Evolutionary conservation across 2,888 invertebrate genomes (phyloP).

Genomic region (Drosophila kuntzei): DNA sequence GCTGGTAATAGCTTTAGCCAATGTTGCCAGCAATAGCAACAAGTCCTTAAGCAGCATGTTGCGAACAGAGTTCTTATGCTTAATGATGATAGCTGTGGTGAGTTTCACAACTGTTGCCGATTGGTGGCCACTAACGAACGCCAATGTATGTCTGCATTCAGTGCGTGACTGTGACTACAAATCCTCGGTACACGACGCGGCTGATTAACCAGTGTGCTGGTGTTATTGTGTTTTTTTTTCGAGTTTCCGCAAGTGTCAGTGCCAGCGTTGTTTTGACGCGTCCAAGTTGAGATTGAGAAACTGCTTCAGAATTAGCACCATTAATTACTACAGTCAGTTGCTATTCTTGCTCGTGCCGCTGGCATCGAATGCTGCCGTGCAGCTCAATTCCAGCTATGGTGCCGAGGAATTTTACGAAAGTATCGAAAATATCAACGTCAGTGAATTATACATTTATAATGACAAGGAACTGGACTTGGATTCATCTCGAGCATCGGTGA

Average conservation of each 20-base stretch:
- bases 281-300: slow-evolving; percentile 22
- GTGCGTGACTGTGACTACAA: slow-evolving; percentile 63
- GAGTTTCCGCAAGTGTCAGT: slow-evolving; percentile 37
- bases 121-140: slow-evolving; percentile 21
- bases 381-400: slow-evolving; percentile 58
- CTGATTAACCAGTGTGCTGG: slow-evolving; percentile 24
- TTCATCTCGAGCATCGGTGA: background rate
- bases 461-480: slow-evolving; percentile 22
- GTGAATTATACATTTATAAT: slow-evolving; percentile 40
- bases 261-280: slow-evolving; percentile 5
- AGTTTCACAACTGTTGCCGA: slow-evolving; percentile 24
- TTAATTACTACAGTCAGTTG: slow-evolving; percentile 52
- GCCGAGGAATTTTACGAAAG: slow-evolving; percentile 33
- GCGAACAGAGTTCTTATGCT: slow-evolving; percentile 17
- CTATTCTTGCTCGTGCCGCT: slow-evolving; percentile 57
- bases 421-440: slow-evolving; percentile 14
- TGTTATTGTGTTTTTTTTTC: slow-evolving; percentile 21
- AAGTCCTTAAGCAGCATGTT: slow-evolving; percentile 64
- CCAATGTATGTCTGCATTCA: slow-evolving; percentile 42
- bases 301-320: slow-evolving; percentile 67
- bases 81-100: slow-evolving; percentile 29
- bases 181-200: slow-evolving; percentile 64
- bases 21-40: slow-evolving; percentile 40
- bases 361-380: slow-evolving; percentile 56
- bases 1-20: background rate